A percentile compares a stretch with the other conserved stretches of the same genome.
Conservation (phyloP, 1,140 invertebrate species). For the Scaptomyza montana region DNA sequence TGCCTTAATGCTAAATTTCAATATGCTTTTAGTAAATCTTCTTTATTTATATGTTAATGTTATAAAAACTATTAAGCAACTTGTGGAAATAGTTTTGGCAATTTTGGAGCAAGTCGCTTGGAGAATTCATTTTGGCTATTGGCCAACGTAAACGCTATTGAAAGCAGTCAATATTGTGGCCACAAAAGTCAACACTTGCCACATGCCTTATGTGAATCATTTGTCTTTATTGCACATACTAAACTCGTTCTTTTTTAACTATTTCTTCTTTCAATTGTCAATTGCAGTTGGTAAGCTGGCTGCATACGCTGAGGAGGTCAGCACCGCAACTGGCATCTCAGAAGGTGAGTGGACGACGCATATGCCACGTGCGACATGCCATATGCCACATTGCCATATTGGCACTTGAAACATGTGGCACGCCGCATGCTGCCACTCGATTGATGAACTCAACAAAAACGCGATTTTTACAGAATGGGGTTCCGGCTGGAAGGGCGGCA, state of each 20-base stretch:
- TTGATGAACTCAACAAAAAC: conserved; percentile 19
- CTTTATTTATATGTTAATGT: neutral
- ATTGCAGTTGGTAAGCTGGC: conserved; percentile 66
- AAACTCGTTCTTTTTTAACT: conserved; percentile 1
- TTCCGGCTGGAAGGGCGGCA: conserved; percentile 71
- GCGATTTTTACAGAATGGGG: conserved; percentile 70
- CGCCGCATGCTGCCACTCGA: conserved; percentile 17
- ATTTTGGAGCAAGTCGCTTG: neutral
- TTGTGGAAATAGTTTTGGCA: conserved; percentile 5
- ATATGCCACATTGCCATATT: neutral
- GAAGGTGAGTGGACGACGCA: conserved; percentile 63
- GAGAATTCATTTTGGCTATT: conserved; percentile 18
- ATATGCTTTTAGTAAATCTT: neutral
- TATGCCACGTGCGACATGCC: conserved; percentile 9
- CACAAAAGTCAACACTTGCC: conserved; percentile 38
- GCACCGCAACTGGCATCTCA: conserved; percentile 68
- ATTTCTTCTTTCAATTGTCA: conserved; percentile 12
- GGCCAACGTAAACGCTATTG: conserved; percentile 25
- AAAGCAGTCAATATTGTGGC: conserved; percentile 4
- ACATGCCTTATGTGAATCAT: conserved; percentile 32
- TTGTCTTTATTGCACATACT: conserved; percentile 15
- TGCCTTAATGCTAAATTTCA: too few relatives aligned
- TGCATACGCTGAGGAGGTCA: conserved; percentile 58
- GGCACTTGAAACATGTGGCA: conserved; percentile 4
- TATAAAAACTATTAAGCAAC: neutral